Evolutionary conservation across 2,888 invertebrate genomes (phyloP).

Genomic region (Scrobipalpa atriplicella): DNA sequence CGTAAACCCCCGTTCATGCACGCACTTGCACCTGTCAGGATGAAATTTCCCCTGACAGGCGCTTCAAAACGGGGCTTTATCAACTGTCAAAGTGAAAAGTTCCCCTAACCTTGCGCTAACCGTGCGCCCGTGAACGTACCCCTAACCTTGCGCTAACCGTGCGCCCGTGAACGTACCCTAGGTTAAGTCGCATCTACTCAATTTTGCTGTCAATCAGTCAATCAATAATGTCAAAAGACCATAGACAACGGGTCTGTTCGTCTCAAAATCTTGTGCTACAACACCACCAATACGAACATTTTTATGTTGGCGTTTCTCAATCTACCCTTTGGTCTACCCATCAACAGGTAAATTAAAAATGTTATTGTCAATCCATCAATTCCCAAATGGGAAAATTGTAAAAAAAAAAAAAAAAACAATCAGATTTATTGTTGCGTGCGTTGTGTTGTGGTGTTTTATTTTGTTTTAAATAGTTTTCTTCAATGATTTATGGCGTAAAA

Average conservation of each 20-base stretch:
- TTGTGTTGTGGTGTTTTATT: slow-evolving; percentile 1
- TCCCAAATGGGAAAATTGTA: too few relatives aligned
- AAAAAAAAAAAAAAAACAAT: too few relatives aligned
- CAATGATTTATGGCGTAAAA: slow-evolving; percentile 3
- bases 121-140: too few relatives aligned
- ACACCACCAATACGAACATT: neutral
- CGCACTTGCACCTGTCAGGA: too few relatives aligned
- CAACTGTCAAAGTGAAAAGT: too few relatives aligned
- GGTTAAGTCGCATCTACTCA: neutral
- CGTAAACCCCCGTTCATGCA: too few relatives aligned
- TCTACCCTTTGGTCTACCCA: neutral
- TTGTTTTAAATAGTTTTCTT: neutral
- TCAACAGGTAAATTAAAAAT: slow-evolving; percentile 15
- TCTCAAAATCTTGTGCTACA: neutral
- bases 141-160: too few relatives aligned
- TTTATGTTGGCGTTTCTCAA: neutral
- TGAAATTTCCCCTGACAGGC: too few relatives aligned
- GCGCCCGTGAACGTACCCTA: too few relatives aligned
- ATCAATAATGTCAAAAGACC: neutral
- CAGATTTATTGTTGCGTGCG: neutral
- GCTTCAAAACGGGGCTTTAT: too few relatives aligned
- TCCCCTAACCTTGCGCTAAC: too few relatives aligned
- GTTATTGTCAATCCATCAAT: slow-evolving; percentile 9
- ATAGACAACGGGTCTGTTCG: neutral
- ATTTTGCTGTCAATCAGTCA: slow-evolving; percentile 2